phyloP scores from a whole-genome alignment of 2,113 vertebrate genomes.

The Pteropus alecto region DNA sequence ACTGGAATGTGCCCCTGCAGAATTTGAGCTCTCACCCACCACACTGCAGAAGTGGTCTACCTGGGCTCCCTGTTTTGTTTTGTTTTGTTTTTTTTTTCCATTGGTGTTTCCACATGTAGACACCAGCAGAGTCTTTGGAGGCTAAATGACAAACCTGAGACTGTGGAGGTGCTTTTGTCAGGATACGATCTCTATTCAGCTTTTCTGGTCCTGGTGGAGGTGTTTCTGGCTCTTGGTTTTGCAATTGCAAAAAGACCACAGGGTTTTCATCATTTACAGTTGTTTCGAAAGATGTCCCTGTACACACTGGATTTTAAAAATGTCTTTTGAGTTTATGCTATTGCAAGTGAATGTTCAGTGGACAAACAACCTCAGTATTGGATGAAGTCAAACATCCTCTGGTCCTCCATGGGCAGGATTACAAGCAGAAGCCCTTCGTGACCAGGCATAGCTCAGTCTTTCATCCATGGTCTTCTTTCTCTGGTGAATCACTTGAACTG shows the following conservation, averaged over 20 bases:
- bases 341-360: not conserved
- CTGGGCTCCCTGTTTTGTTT: not conserved
- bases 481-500: slow-evolving; percentile 40
- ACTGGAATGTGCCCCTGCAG: not conserved
- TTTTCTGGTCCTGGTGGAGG: not conserved
- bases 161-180: not conserved
- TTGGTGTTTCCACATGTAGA: not conserved
- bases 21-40: not conserved
- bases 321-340: not conserved
- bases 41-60: rapidly evolving
- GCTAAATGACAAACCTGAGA: not conserved
- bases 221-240: not conserved
- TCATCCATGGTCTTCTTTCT: not conserved
- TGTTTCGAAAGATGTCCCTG: not conserved
- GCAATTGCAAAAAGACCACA: not conserved
- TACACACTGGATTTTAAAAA: slow-evolving; percentile 48
- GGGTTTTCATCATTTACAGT: not conserved
- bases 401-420: not conserved
- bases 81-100: not conserved
- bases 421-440: not conserved
- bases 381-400: not conserved
- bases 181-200: not conserved
- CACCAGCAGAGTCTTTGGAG: not conserved
- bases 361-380: not conserved
- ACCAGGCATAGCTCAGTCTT: not conserved